Conservation (phyloP, 2,797 vertebrate genomes). For the Otus scops region DNA sequence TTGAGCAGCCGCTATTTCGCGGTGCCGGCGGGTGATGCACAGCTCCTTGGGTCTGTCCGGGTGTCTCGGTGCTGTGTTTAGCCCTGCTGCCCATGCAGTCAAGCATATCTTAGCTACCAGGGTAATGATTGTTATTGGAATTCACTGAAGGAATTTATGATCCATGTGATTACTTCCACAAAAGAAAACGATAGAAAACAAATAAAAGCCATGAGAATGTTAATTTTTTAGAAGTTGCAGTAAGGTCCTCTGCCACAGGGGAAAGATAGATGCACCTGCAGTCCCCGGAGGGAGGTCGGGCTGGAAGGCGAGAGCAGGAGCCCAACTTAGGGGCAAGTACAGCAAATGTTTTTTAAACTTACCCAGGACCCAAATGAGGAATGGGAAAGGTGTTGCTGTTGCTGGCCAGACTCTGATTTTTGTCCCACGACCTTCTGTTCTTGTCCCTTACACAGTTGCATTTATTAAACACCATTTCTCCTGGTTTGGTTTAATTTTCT, state of each 20-base stretch:
- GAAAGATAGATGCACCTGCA: neutral
- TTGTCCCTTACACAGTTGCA: neutral
- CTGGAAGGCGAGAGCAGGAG: neutral
- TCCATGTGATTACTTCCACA: conserved; percentile 59
- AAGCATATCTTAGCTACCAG: conserved; percentile 32
- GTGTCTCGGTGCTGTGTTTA: conserved; percentile 20
- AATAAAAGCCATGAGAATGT: conserved; percentile 17
- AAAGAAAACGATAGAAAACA: conserved; percentile 39
- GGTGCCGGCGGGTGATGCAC: neutral
- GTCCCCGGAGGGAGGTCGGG: neutral
- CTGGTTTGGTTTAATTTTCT: neutral
- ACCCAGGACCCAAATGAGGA: neutral
- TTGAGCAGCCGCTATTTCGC: neutral
- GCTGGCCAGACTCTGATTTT: neutral
- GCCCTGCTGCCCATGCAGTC: conserved; percentile 18
- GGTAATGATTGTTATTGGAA: conserved; percentile 64
- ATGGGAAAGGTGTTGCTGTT: neutral
- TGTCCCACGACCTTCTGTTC: neutral
- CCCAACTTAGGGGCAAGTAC: neutral
- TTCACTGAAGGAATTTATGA: conserved; percentile 64
- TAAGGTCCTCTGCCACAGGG: neutral
- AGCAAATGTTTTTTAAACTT: neutral
- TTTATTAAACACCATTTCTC: neutral
- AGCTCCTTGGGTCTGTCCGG: neutral
- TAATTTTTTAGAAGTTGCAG: neutral